Percentiles rank a stretch among this genome's conserved stretches.
Conservation (phyloP, 2,888 invertebrate species). For the Sinotaia quadrata region DNA sequence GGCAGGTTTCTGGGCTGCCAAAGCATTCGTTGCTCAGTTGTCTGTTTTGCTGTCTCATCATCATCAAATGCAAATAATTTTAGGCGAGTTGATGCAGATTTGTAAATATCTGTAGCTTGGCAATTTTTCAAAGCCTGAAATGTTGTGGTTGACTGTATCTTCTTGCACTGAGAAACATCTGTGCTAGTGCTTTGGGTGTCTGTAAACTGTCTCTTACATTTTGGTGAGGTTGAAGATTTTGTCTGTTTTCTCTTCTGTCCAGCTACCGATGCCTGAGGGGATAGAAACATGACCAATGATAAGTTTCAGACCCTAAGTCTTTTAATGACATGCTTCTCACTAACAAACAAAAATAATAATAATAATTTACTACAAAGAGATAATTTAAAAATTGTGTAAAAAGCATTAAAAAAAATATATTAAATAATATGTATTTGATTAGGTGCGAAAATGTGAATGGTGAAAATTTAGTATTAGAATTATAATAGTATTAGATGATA, state of each 20-base stretch:
- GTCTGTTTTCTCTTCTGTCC: conserved; percentile 22
- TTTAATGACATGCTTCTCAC: too few relatives aligned
- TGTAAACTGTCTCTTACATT: conserved; percentile 3
- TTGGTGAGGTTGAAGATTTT: not conserved
- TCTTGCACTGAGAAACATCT: not conserved
- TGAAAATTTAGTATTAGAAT: too few relatives aligned
- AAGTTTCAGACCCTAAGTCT: too few relatives aligned
- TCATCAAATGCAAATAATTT: conserved; percentile 12
- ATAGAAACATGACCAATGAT: too few relatives aligned
- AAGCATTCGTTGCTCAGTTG: not conserved
- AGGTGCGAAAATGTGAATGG: too few relatives aligned
- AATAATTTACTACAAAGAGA: too few relatives aligned
- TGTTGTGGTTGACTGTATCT: not conserved
- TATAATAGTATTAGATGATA: too few relatives aligned
- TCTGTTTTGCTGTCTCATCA: not conserved
- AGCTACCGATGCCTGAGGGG: too few relatives aligned
- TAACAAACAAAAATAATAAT: too few relatives aligned
- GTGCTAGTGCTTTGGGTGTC: not conserved
- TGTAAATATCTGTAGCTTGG: not conserved
- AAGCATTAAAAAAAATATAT: too few relatives aligned
- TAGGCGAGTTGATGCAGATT: not conserved
- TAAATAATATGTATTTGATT: too few relatives aligned
- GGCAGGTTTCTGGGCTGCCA: conserved; percentile 25
- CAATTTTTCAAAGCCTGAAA: not conserved
- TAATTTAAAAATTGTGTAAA: too few relatives aligned